Evolutionary conservation across 2,797 vertebrate species (phyloP), one percentile per base, ranked within the genome.

Genomic region (Mus caroli): DNA sequence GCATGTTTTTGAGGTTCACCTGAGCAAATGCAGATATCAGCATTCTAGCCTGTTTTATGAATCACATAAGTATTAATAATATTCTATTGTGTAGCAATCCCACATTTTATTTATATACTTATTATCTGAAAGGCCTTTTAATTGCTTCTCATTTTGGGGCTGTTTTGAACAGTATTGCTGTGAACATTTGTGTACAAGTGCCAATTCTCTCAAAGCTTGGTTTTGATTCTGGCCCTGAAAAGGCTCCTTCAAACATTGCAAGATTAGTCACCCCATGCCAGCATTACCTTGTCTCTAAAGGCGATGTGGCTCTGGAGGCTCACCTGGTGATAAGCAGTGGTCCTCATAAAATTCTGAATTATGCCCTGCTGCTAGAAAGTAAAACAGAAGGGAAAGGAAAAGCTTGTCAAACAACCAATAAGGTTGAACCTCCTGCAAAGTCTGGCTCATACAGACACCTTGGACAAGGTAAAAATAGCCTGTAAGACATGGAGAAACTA

Each of bases 331-430:
- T 99, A 99, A 6, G 99, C 99, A 82, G 98, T 98, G 0, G 97
- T 99, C 95, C 98, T 99, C 97, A 98, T 94, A 97, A 98, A 99
- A 98, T 99, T 99, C 96, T 99, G 98, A 52, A 99, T 98, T 97
- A 99, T 98, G 94, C 98, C 99, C 98, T 99, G 99, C 96, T 99
- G 98, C 98, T 99, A 98, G 40, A 98, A 99, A 75, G 99, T 99
- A 99, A 98, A 99, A 99, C 99, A 99, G 90, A 91, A 88, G 15
- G 71, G 54, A 97, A 87, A 75, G 46, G 46, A 37, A 82, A 62
- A 76, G 90, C 89, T 60, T 5, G 14, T 4, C 90, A 67, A 93
- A 86, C 10, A 50, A 43, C 6, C 4, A 34, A 34, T 2, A 19
- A 90, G 62, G 58, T 10, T 80, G 52, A 1, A 37, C 3, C 1